A percentile compares a stretch with the other conserved stretches of the same genome.
phyloP scores from a whole-genome alignment of 1,140 invertebrate species.

The Hycleus phaleratus region DNA sequence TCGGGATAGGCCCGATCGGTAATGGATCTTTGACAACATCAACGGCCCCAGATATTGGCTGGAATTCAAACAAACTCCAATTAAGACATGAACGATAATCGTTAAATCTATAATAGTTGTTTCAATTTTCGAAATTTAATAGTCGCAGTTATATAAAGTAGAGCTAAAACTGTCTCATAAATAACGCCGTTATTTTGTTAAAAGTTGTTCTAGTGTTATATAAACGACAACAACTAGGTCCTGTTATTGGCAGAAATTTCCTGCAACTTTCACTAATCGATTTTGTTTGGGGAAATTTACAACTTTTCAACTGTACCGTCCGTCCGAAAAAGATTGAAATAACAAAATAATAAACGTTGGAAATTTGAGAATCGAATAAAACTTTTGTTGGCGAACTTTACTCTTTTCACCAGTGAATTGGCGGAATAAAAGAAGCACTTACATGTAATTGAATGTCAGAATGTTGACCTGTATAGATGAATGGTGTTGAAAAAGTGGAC shows the following conservation, averaged over 20 bases:
- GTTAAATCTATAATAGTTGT: no score
- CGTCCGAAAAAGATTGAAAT: no score
- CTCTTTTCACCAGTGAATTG: no score
- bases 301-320: not conserved
- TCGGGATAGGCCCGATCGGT: conserved; percentile 38
- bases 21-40: conserved; percentile 47
- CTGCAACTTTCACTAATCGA: not conserved
- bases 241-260: not conserved
- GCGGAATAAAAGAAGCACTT: conserved; percentile 7
- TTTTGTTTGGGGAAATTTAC: not conserved
- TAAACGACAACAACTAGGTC: not conserved
- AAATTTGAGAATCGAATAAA: no score
- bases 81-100: no score
- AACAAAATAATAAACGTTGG: no score
- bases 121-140: no score
- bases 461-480: conserved; percentile 28
- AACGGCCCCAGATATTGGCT: conserved; percentile 48
- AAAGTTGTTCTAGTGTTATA: no score
- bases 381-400: no score
- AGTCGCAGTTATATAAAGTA: no score
- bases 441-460: conserved; percentile 30
- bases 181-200: no score
- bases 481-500: conserved; percentile 27
- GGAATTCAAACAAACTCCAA: conserved; percentile 4
- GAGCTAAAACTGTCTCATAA: no score